A percentile compares a stretch with the other conserved stretches of the same genome.
phyloP scores from a whole-genome alignment of 2,888 invertebrate species.

The Eupithecia exiguata region DNA sequence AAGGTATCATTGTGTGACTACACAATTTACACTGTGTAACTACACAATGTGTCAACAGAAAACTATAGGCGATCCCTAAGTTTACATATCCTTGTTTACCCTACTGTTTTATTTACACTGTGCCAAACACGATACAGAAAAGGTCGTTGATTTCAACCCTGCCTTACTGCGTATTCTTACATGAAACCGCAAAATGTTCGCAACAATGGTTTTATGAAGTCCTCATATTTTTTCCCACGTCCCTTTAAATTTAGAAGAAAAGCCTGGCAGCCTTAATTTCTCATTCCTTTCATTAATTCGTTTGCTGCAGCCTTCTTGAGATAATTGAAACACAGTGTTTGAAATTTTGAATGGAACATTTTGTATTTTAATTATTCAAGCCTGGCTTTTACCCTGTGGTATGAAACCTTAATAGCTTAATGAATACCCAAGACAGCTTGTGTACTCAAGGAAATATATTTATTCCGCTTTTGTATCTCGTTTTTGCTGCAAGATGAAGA shows the following conservation, averaged over 20 bases:
- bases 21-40: no score
- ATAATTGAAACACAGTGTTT: slow-evolving; percentile 28
- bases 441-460: not conserved
- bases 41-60: no score
- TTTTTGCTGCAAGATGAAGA: not conserved
- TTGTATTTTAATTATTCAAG: slow-evolving; percentile 13
- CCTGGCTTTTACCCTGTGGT: not conserved
- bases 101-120: not conserved
- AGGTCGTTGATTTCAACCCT: not conserved
- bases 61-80: no score
- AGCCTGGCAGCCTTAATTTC: slow-evolving; percentile 52
- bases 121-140: not conserved
- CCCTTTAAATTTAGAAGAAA: slow-evolving; percentile 54
- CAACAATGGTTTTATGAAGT: slow-evolving; percentile 61
- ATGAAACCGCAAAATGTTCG: slow-evolving; percentile 14
- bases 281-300: slow-evolving; percentile 54
- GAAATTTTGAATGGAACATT: slow-evolving; percentile 34
- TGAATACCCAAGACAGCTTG: slow-evolving; percentile 3
- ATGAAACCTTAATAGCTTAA: not conserved
- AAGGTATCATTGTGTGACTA: no score
- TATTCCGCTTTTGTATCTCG: not conserved
- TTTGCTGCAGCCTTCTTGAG: slow-evolving; percentile 42
- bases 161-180: not conserved
- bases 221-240: slow-evolving; percentile 61
- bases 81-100: no score